Evolutionary conservation across 2,797 vertebrate genomes (phyloP).

Genomic region (Microtus californicus): DNA sequence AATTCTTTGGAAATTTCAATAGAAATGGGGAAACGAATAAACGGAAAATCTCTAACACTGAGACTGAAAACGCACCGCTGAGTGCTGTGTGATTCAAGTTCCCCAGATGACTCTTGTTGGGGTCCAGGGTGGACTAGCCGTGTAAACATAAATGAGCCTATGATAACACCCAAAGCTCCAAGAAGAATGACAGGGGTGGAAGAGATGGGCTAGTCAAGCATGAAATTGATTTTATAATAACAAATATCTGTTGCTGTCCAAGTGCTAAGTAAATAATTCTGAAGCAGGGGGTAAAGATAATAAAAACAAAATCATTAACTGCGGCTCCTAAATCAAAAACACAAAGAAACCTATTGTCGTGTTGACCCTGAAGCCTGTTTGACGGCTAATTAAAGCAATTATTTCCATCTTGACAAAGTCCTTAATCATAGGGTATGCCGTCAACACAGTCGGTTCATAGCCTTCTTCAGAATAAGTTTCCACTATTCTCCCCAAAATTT

Average conservation of each 20-base stretch:
- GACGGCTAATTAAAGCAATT: constrained; percentile 98
- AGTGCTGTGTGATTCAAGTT: constrained; percentile 84
- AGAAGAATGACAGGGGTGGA: constrained; percentile 90
- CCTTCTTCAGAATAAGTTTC: constrained; percentile 60
- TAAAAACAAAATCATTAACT: constrained; percentile 96
- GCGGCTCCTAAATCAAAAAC: constrained; percentile 94
- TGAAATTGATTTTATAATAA: constrained; percentile 99
- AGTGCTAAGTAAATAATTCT: constrained; percentile 98
- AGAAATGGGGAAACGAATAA: constrained; percentile 62
- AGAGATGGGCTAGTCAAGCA: constrained; percentile 94
- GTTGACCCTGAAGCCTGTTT: constrained; percentile 96
- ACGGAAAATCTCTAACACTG: constrained; percentile 72
- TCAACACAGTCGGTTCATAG: constrained; percentile 60
- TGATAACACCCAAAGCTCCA: constrained; percentile 87
- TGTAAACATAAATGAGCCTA: constrained; percentile 88
- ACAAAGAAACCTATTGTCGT: constrained; percentile 93
- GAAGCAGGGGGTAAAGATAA: constrained; percentile 94
- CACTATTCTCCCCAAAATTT: constrained; percentile 38
- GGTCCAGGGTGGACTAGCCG: constrained; percentile 85
- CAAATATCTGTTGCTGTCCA: constrained; percentile 96
- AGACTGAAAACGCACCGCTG: constrained; percentile 77
- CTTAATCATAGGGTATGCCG: constrained; percentile 89
- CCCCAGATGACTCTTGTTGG: constrained; percentile 86
- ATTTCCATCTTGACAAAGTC: constrained; percentile 91
- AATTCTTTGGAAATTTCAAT: constrained; percentile 68